A percentile compares a stretch with the other conserved stretches of the same genome.
These are phyloP conservation scores for Loris lydekkerianus DNA, from an alignment of 2,797 vertebrate species.

Conservation along the genomic window DNA sequence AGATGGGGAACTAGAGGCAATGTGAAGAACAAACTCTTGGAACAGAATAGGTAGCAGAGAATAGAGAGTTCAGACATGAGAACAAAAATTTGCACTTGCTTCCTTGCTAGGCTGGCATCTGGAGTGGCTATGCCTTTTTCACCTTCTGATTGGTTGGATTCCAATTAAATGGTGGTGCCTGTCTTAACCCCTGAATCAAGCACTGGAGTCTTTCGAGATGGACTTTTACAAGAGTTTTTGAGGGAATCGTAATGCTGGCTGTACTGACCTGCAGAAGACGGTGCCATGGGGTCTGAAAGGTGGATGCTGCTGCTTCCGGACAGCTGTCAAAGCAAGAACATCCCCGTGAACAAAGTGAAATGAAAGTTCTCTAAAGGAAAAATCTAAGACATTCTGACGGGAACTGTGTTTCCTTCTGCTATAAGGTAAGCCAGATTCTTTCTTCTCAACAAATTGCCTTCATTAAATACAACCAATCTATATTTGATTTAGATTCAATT, in stretches of 20 bases:
- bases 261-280: conserved; percentile 92
- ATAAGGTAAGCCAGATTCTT: conserved; percentile 83
- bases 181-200: conserved; percentile 70
- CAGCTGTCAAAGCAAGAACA: conserved; percentile 88
- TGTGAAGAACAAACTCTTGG: neutral
- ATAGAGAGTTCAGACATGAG: conserved; percentile 49
- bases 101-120: conserved; percentile 80
- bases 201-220: conserved; percentile 57
- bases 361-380: neutral
- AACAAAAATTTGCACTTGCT: conserved; percentile 61
- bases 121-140: conserved; percentile 77
- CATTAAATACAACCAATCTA: neutral
- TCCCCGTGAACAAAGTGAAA: conserved; percentile 61
- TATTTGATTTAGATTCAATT: conserved; percentile 30
- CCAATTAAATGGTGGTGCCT: conserved; percentile 82
- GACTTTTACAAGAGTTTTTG: conserved; percentile 68
- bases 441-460: conserved; percentile 20
- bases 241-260: conserved; percentile 75
- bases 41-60: neutral
- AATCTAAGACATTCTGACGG: neutral
- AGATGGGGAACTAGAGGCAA: conserved; percentile 4
- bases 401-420: conserved; percentile 15
- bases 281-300: conserved; percentile 87
- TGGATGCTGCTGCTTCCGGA: conserved; percentile 88
- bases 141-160: conserved; percentile 85